phyloP scores from a whole-genome alignment of 1,140 invertebrate genomes.

The Muscidifurax raptorellus region DNA sequence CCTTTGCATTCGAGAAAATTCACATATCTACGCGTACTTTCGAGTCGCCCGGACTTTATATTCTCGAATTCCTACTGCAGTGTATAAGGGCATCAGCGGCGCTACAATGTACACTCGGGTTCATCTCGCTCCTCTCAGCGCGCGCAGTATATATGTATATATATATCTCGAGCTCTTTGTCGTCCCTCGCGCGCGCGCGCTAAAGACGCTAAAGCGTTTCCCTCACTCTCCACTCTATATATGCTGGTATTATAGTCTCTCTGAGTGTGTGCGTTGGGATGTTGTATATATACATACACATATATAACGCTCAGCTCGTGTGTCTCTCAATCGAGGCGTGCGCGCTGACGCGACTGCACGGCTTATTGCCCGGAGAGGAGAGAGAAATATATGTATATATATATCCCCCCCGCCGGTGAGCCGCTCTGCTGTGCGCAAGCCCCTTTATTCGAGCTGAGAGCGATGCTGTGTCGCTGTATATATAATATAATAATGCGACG shows the following conservation, averaged over 20 bases:
- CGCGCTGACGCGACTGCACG: constrained; percentile 31
- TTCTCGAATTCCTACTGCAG: not conserved
- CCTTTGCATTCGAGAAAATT: not conserved
- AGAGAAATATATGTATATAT: too few relatives aligned
- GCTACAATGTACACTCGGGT: not conserved
- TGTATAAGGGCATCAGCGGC: too few relatives aligned
- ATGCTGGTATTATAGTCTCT: not conserved
- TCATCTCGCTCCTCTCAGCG: not conserved
- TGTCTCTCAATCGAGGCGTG: constrained; percentile 19
- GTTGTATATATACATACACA: not conserved
- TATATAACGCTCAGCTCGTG: constrained; percentile 9
- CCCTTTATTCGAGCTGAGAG: not conserved
- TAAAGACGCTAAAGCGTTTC: constrained; percentile 15
- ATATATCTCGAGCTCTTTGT: not conserved
- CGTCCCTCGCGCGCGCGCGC: not conserved
- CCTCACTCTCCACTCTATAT: not conserved
- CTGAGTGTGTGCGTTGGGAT: not conserved
- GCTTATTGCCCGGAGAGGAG: not conserved
- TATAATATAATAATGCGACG: not conserved
- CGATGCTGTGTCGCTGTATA: not conserved
- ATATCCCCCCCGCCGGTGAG: not conserved
- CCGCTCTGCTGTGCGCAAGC: constrained; percentile 5
- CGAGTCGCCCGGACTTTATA: not conserved
- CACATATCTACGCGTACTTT: too few relatives aligned
- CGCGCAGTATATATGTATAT: not conserved